Base-by-base conservation (phyloP, 2,888 invertebrate species). In the Xiphydria camelus region DNA sequence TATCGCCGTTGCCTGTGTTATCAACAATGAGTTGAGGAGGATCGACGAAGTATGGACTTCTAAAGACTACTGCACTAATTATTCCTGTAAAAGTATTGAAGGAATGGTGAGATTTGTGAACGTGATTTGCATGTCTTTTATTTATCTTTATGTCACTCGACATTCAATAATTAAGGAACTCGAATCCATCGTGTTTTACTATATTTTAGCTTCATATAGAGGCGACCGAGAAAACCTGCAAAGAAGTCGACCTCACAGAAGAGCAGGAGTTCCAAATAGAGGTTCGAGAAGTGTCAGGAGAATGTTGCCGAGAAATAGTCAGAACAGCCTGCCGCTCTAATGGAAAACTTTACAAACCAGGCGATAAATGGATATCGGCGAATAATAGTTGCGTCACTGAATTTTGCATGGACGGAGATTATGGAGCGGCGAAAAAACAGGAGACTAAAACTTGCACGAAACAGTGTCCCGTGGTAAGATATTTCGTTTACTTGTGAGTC, bases 41-140 rank as follows among this genome's bases (percentile, higher is more conserved):
- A 72, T 82, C 12, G 83, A 80, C 0, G 77, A 80, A 32, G 73
- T 73, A 31, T 88, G 87, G 88, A 74, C 72, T 1, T 84, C 85
- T 0, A 38, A 67, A 0, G 86, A 87, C 73, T 77, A 77, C 61
- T 88, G 88, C 64, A 81, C 80, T 4, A 80, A 79, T 51, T 86
- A 79, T 62, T 77, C 78, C 1, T 88, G 88, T 60, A 73, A 79
- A 4, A 69, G 78, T 9, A 55, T 75, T n/a, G 77, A 83, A 44
- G 83, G 80, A 47, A 76, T 77, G 25, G 81, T 81, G 45, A 71
- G 78, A 64, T 48, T 15, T n/a, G n/a, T n/a, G n/a, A n/a, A n/a
- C n/a, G n/a, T n/a, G n/a, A n/a, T n/a, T n/a, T n/a, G n/a, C n/a
- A n/a, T n/a, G n/a, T n/a, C n/a, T n/a, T n/a, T n/a, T n/a, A n/a